Base-by-base conservation (phyloP, 2,888 invertebrate species). In the Augiades crinisus region DNA sequence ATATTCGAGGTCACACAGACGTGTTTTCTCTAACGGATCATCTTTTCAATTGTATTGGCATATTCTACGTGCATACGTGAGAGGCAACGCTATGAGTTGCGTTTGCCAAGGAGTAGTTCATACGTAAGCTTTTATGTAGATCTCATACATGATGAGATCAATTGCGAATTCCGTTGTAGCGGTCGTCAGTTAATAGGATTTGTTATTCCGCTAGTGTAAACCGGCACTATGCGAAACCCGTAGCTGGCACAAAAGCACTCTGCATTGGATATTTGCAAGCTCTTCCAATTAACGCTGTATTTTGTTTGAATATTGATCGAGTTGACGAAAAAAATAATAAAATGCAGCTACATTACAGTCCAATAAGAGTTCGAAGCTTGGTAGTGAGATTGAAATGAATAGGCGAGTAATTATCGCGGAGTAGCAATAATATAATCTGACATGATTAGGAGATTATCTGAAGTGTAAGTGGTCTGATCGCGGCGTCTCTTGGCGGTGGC, bases 21-120 rank as follows among this genome's bases (percentile, higher is more conserved):
- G 63, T 68, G 67, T 68, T 67, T 65, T 72, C 67, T 70, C 69
- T 83, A 86, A 81, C 81, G 83, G 84, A 63, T 67, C 72, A 69
- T 78, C 77, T 77, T 75, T 75, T 77, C 64, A 72, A 67, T 68
- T 67, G 75, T 73, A 65, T 68, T 63, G 66, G 68, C 63, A 70
- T 77, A 81, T 78, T 76, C 74, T 63, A 61, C 64, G 67, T 68
- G 64, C 70, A 78, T 75, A 65, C 70, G 70, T 73, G 75, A 73
- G 75, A 75, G 71, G 75, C 75, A 74, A 77, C 52, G 54, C 59
- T 45, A 74, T 68, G 66, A 66, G 65, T 63, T 62, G 62, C 63
- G 69, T 74, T 73, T 70, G 71, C 66, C 72, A 64, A 60, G 64
- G 60, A 63, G 54, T 51, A 41, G 58, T 61, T 37, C 54, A 50